Evolutionary conservation across 2,113 vertebrate genomes (phyloP).

Genomic region (Tragelaphus buxtoni): DNA sequence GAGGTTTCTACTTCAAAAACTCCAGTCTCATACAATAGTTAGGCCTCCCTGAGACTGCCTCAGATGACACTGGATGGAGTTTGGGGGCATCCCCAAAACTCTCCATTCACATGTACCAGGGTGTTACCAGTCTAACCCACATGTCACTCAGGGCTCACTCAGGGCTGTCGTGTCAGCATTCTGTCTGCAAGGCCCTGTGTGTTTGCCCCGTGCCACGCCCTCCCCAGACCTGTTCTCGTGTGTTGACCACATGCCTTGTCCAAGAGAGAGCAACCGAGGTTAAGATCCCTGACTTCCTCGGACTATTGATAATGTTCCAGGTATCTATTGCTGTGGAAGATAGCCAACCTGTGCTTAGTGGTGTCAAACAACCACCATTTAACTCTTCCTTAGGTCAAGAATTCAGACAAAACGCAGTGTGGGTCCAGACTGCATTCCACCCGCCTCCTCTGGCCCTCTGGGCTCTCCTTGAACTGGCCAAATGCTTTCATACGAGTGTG

Average conservation of each 20-base stretch:
- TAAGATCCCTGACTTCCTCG: neutral
- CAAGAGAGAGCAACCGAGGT: neutral
- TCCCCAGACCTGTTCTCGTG: neutral
- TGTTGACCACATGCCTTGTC: neutral
- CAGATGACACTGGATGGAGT: accelerated
- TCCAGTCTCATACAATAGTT: neutral
- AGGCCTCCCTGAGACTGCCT: neutral
- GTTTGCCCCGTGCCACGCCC: neutral
- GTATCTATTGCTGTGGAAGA: neutral
- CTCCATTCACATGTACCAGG: neutral
- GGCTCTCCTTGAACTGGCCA: neutral
- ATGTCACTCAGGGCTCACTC: neutral
- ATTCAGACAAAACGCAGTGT: neutral
- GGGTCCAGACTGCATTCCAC: neutral
- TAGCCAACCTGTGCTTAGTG: neutral
- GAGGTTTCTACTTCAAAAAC: neutral
- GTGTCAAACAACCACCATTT: neutral
- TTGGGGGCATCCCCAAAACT: neutral
- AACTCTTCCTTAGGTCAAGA: neutral
- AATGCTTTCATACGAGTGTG: neutral
- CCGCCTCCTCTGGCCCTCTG: neutral
- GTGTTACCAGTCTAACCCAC: neutral
- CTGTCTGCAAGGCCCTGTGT: no score
- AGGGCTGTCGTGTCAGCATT: neutral
- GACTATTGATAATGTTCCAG: neutral